Evolutionary conservation across 1,140 invertebrate genomes (phyloP), one percentile per base, ranked within the genome.

Genomic region (Halesus radiatus): DNA sequence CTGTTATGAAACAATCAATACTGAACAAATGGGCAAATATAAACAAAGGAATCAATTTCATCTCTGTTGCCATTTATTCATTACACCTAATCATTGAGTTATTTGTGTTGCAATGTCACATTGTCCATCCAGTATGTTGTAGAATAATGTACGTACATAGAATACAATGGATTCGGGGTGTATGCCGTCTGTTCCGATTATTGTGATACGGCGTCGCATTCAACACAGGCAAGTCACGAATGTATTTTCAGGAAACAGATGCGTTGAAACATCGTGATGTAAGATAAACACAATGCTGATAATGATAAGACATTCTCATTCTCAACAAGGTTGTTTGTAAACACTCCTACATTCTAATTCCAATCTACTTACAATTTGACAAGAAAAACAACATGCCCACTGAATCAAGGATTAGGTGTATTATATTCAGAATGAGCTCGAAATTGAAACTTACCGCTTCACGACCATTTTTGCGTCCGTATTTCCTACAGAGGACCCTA

Each of bases 381-480:
- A 45, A 45, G 37, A 45, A 45, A 45, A 45, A 45, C 32, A 32
- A 32, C 37, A 45, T 45, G 37, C 37, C 10, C 37, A 45, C 7
- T 13, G 37, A 13, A 13, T 45, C 8, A 45, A 45, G 37, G 37
- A 13, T 45, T 13, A 45, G 10, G 37, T 6, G 37, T 8, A 45
- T 45, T 13, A 8, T 45, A 45, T 45, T 45, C 10, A 2, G 37
- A 45, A 45, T 45, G 10, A 45, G 23, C 20, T 20, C 52, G 37
- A 15, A 37, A 60, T 7, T 45, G 13, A 54, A 64, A 53, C 88
- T 87, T 84, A 89, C 88, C 88, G 88, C 88, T 89, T 89, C 87
- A 89, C 88, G 86, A 89, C 88, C 88, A 89, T 89, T 87, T 85
- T 89, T 88, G 88, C 88, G 88, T 88, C 88, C 88, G 88, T 89